Evolutionary conservation across 2,888 invertebrate genomes (phyloP).

Genomic region (Corythucha ciliata): DNA sequence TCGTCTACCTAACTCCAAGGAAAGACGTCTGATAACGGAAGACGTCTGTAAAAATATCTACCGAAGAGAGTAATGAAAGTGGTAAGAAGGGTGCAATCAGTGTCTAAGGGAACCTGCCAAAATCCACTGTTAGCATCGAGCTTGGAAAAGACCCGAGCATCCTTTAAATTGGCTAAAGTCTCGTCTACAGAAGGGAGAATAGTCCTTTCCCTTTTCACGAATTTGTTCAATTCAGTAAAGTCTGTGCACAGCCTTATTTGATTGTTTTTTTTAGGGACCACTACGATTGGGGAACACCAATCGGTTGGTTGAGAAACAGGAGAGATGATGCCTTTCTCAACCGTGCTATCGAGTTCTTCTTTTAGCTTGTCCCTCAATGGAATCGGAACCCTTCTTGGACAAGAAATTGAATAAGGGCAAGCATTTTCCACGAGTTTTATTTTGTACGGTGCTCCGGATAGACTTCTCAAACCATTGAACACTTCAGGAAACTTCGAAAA

Average conservation of each 20-base stretch:
- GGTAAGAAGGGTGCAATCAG: no score
- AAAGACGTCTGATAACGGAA: no score
- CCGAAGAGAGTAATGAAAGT: no score
- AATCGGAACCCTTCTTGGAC: conserved; percentile 38
- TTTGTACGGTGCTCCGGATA: neutral
- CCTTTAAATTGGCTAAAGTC: conserved; percentile 30
- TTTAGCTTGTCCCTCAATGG: conserved; percentile 37
- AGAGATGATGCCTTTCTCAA: conserved; percentile 34
- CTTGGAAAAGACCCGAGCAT: conserved; percentile 10
- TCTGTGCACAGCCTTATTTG: conserved; percentile 37
- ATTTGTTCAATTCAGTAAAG: conserved; percentile 35
- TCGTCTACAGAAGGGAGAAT: conserved; percentile 23
- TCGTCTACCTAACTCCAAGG: no score
- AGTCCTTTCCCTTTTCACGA: conserved; percentile 11
- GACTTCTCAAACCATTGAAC: no score
- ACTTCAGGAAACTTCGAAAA: no score
- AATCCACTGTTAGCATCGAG: conserved; percentile 5
- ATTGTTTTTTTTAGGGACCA: conserved; percentile 34
- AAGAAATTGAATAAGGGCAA: conserved; percentile 34
- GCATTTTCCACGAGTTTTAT: conserved; percentile 35
- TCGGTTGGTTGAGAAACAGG: conserved; percentile 37
- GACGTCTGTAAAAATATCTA: no score
- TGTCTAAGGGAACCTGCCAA: conserved; percentile 11
- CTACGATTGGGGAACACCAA: conserved; percentile 40
- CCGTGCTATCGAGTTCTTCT: conserved; percentile 29